A percentile compares a stretch with the other conserved stretches of the same genome.
Conservation (phyloP, 1,140 invertebrate species). For the Micrasema minimum region DNA sequence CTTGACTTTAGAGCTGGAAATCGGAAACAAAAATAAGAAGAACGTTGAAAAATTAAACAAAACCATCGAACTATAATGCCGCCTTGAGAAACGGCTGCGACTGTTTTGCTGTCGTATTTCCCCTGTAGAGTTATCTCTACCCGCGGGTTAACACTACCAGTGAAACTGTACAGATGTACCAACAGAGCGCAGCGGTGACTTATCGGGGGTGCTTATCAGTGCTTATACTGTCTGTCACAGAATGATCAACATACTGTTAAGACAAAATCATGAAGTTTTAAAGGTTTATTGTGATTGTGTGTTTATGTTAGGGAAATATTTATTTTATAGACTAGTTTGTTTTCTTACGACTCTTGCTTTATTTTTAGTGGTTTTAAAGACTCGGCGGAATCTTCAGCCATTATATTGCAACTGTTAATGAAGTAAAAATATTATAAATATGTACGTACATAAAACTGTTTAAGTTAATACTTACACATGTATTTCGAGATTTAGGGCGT, state of each 20-base stretch:
- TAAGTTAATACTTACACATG: constrained; percentile 27
- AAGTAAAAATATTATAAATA: constrained; percentile 13
- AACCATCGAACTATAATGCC: constrained; percentile 66
- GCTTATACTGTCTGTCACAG: constrained; percentile 36
- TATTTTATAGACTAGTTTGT: constrained; percentile 43
- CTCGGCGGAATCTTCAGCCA: constrained; percentile 9
- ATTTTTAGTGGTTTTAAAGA: constrained; percentile 2
- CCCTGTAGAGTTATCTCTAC: constrained; percentile 50
- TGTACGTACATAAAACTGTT: constrained; percentile 27
- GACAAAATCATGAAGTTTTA: constrained; percentile 28
- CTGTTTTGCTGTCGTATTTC: constrained; percentile 51
- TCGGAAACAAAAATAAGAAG: constrained; percentile 69
- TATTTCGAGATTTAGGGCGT: constrained; percentile 33
- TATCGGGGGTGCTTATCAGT: constrained; percentile 51
- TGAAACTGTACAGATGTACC: constrained; percentile 41
- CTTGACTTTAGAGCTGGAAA: constrained; percentile 67
- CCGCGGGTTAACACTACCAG: constrained; percentile 43
- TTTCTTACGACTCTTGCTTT: constrained; percentile 22
- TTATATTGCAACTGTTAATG: constrained; percentile 3
- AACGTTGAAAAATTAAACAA: constrained; percentile 65
- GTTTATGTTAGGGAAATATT: constrained; percentile 48
- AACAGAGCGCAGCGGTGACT: constrained; percentile 33
- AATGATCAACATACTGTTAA: constrained; percentile 25
- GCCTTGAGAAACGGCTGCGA: constrained; percentile 15
- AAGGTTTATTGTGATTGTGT: constrained; percentile 42